Percentiles rank a stretch among this genome's conserved stretches.
phyloP scores from a whole-genome alignment of 1,140 invertebrate species.

The Patella vulgata region DNA sequence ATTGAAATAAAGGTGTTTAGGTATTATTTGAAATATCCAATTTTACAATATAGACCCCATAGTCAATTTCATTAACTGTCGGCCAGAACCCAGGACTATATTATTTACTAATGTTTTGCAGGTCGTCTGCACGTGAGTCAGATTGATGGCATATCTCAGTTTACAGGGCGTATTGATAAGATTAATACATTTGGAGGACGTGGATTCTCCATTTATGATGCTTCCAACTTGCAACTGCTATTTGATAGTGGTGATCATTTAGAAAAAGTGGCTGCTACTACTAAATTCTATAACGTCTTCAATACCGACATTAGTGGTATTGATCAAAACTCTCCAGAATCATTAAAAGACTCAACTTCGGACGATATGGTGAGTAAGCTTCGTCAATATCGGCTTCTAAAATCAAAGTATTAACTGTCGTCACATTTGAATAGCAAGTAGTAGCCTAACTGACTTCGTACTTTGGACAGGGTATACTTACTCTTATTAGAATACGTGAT shows the following conservation, averaged over 20 bases:
- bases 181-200: constrained; percentile 27
- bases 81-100: neutral
- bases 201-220: constrained; percentile 35
- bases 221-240: constrained; percentile 8
- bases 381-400: neutral
- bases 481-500: no score
- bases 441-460: no score
- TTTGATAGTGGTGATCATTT: constrained; percentile 27
- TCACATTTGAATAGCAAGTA: neutral
- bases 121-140: constrained; percentile 18
- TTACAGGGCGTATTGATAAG: constrained; percentile 17
- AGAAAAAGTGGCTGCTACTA: constrained; percentile 8
- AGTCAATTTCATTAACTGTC: no score
- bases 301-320: constrained; percentile 19
- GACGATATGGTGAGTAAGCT: constrained; percentile 19
- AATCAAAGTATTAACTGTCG: neutral
- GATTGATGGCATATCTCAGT: constrained; percentile 21
- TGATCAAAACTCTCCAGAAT: constrained; percentile 20
- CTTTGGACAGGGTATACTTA: no score
- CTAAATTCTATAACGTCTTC: constrained; percentile 22
- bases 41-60: no score
- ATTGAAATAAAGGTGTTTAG: no score
- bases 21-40: no score
- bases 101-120: neutral
- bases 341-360: constrained; percentile 28